phyloP scores from a whole-genome alignment of 2,797 vertebrate genomes.

The Scyliorhinus canicula region DNA sequence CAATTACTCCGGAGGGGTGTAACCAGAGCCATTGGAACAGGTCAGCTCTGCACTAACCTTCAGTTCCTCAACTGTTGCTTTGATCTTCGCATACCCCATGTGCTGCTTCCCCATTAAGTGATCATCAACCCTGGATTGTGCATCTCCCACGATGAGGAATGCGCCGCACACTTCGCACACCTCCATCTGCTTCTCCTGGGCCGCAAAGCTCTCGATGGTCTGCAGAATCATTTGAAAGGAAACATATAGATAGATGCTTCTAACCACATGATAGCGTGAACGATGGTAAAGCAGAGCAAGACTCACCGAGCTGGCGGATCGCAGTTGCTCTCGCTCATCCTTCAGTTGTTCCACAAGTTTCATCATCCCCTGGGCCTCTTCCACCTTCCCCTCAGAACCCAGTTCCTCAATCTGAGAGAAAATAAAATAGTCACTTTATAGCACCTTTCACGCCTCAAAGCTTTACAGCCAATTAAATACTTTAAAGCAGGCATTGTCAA shows the following conservation, averaged over 20 bases:
- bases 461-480: background rate
- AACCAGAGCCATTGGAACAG: background rate
- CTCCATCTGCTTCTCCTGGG: conserved; percentile 99
- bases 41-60: conserved; percentile 65
- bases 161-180: conserved; percentile 98
- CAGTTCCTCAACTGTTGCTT: conserved; percentile 96
- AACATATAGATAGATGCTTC: background rate
- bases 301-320: conserved; percentile 87
- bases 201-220: conserved; percentile 98
- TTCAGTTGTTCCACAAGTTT: conserved; percentile 98
- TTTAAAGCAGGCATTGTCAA: too few relatives aligned
- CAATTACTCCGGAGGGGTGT: background rate
- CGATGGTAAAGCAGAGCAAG: background rate
- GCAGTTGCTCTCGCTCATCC: conserved; percentile 88
- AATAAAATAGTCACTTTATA: background rate
- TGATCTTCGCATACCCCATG: conserved; percentile 99
- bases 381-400: conserved; percentile 92
- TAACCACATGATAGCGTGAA: fast-evolving
- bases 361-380: conserved; percentile 99
- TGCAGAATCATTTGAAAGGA: conserved; percentile 46
- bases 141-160: conserved; percentile 95
- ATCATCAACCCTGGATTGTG: conserved; percentile 94
- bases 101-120: conserved; percentile 99
- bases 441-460: background rate
- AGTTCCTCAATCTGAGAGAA: conserved; percentile 85